Conservation (phyloP, 2,888 invertebrate species). For the Drosophila nr. perissopoda region DNA sequence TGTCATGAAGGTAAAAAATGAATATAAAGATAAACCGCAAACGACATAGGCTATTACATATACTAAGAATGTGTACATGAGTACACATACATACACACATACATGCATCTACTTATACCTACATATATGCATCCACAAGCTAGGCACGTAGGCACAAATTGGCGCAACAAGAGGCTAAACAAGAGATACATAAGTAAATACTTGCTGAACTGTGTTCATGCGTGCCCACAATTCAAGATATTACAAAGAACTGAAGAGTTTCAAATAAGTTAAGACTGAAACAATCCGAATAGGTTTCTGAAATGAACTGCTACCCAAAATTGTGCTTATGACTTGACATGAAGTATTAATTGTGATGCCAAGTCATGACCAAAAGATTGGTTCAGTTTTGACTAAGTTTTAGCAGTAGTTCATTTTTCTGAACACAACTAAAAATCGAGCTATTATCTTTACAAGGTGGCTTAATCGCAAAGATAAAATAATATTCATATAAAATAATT, state of each 20-base stretch:
- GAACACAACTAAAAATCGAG: too few relatives aligned
- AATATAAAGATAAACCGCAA: constrained; percentile 62
- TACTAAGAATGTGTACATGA: constrained; percentile 7
- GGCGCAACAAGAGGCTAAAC: constrained; percentile 47
- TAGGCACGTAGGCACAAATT: constrained; percentile 31
- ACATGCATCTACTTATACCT: constrained; percentile 10
- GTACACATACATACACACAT: background rate
- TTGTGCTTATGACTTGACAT: background rate
- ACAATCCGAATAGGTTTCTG: background rate
- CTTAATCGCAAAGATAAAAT: too few relatives aligned
- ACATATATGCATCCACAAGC: constrained; percentile 4
- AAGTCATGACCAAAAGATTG: background rate
- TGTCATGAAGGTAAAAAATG: constrained; percentile 42
- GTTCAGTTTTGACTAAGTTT: background rate
- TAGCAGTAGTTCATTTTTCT: background rate
- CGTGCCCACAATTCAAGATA: constrained; percentile 17
- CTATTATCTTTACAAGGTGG: background rate
- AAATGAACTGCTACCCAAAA: background rate
- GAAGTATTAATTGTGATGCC: background rate
- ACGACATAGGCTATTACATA: constrained; percentile 62
- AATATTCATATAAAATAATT: too few relatives aligned
- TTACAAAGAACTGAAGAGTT: background rate
- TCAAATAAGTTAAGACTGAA: background rate
- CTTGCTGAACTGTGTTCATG: constrained; percentile 30
- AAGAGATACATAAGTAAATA: constrained; percentile 7